These are phyloP conservation scores for Umimayanthus kanabou DNA, from an alignment of 92 coral and sea anemone genomes.

Conservation along the genomic window DNA sequence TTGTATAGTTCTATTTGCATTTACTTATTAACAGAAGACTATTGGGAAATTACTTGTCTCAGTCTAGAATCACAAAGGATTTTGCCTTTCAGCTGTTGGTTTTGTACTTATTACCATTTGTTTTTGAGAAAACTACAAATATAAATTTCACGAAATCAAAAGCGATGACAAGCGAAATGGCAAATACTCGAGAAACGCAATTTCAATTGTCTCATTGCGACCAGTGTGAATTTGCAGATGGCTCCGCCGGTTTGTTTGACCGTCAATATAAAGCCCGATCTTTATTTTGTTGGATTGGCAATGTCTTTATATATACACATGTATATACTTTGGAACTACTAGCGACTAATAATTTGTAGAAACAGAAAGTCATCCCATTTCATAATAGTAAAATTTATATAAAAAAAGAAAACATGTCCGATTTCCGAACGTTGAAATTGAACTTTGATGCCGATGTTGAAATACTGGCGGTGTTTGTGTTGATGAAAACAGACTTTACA, in stretches of 20 bases:
- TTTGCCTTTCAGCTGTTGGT: not conserved
- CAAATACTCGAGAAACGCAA: not conserved
- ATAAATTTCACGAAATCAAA: not conserved
- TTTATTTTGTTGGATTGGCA: not conserved
- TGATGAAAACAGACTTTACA: not conserved
- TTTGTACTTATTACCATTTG: not conserved
- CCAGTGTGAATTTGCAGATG: not conserved
- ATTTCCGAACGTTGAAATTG: constrained; percentile 2
- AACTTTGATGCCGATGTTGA: constrained; percentile 12
- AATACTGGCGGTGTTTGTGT: not conserved
- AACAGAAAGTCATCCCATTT: not conserved
- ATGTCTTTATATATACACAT: not conserved
- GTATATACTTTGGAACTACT: not conserved
- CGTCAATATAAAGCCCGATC: not conserved
- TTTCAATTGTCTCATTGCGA: not conserved
- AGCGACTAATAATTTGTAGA: not conserved
- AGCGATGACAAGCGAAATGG: not conserved
- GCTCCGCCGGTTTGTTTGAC: not conserved
- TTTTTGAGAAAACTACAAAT: not conserved
- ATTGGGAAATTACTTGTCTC: not conserved
- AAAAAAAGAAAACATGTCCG: not conserved
- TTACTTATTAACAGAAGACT: not conserved
- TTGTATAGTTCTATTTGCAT: constrained; percentile 1
- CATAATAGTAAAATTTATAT: not conserved
- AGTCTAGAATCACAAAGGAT: not conserved